Percentiles rank a stretch among this genome's conserved stretches.
Conservation (phyloP, 1,140 invertebrate species). For the Pachypsylla venusta region DNA sequence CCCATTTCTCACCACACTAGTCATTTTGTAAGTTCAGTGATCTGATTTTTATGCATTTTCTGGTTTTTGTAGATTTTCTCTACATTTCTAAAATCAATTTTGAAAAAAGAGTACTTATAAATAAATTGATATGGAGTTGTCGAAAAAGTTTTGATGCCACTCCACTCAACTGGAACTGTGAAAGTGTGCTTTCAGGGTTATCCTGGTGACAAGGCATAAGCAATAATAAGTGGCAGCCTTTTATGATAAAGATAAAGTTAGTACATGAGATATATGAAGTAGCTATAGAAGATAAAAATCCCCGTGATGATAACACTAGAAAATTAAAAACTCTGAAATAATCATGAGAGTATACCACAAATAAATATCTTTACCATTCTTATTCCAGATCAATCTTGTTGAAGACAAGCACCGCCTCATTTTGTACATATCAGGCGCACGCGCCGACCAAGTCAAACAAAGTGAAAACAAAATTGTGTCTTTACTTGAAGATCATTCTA, state of each 20-base stretch:
- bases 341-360: not conserved
- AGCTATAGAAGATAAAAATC: too few species aligned
- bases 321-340: not conserved
- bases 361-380: not conserved
- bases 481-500: conserved; percentile 56
- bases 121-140: not conserved
- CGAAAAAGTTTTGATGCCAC: too few species aligned
- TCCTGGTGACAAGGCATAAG: too few species aligned
- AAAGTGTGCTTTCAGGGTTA: too few species aligned
- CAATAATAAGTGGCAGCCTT: too few species aligned
- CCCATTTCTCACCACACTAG: too few species aligned
- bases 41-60: too few species aligned
- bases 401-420: conserved; percentile 54
- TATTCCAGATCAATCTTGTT: conserved; percentile 43
- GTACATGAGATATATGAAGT: too few species aligned
- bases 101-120: not conserved
- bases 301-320: too few species aligned
- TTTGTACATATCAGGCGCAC: conserved; percentile 53
- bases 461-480: conserved; percentile 45
- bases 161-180: too few species aligned
- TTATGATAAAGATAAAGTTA: too few species aligned
- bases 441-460: conserved; percentile 50
- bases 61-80: not conserved
- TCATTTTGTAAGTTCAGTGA: too few species aligned
- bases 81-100: not conserved